Evolutionary conservation across 2,888 invertebrate genomes (phyloP).

Genomic region (Caenorhabditis japonica): DNA sequence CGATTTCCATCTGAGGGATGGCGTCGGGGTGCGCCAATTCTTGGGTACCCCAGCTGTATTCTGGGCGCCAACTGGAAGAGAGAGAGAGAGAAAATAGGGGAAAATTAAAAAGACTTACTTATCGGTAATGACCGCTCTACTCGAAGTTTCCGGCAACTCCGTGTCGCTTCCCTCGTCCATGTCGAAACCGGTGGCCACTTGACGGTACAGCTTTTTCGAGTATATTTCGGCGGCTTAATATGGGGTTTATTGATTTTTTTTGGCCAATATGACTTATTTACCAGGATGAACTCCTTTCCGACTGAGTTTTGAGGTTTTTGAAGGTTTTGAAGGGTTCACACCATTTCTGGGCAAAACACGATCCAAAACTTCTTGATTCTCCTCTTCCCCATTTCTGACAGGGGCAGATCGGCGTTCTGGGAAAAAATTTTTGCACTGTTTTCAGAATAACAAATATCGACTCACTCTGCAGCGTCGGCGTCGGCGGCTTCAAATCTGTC

Average conservation of each 20-base stretch:
- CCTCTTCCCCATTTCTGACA: no score
- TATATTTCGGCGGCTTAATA: constrained; percentile 17
- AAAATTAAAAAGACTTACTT: constrained; percentile 4
- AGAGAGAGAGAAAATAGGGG: neutral
- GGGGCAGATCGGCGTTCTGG: no score
- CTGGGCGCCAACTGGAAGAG: constrained; percentile 63
- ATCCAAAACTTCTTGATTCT: no score
- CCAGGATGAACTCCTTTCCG: neutral
- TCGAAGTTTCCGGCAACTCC: neutral
- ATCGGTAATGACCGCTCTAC: constrained; percentile 7
- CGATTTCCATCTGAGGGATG: constrained; percentile 28
- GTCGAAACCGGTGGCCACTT: constrained; percentile 11
- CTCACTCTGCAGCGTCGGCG: no score
- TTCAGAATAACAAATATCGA: no score
- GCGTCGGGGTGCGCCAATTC: constrained; percentile 53
- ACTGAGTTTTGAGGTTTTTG: neutral
- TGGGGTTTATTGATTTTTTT: neutral
- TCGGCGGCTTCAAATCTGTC: no score
- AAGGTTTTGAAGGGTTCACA: no score
- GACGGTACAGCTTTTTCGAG: neutral
- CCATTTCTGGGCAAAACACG: no score
- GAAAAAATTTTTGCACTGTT: no score
- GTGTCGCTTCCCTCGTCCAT: constrained; percentile 35
- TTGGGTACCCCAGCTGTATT: constrained; percentile 68
- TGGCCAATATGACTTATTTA: neutral